Base-by-base conservation (phyloP, 2,888 invertebrate genomes). In the Drosophila suboccidentalis region DNA sequence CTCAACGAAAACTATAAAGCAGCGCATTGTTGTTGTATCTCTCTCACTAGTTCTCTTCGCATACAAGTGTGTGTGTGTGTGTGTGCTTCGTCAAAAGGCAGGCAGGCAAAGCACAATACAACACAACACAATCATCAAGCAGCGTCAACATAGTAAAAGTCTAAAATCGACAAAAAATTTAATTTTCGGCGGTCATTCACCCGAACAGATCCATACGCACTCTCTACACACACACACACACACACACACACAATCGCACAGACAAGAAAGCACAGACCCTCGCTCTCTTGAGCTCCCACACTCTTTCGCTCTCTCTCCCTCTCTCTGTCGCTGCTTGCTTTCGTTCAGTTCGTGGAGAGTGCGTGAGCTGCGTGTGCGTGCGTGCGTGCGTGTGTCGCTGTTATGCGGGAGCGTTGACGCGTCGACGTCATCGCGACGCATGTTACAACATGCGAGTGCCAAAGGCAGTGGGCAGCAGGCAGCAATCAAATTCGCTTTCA, bases 111-210 rank as follows among this genome's bases (percentile, higher is more conserved):
- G 72, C 80, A 75, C 63, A 83, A 63, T 63, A 70, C 73, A 80
- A 64, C 63, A 65, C 79, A 69, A 75, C 63, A 65, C 79, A 69
- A 75, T 68, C 80, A 67, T 57, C 83, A 76, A 76, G 78, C 86
- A 73, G 82, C 77, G 81, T 82, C 87, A 72, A 83, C 91, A 90
- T 91, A 91, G 91, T 90, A 91, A 91, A 91, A 91, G 90, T 91
- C 91, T 91, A 89, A 91, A 91, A 91, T 89, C 86, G 87, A 90
- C 84, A 91, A 90, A 84, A 91, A 89, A 87, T 82, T 82, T 84
- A 81, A 87, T 91, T 92, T 75, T 92, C 90, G 92, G 92, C 91
- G 92, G 92, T 92, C 92, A 92, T 92, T 92, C 90, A 92, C 92
- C 90, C 91, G 78, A 69, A 76, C 78, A 78, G 80, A 77, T 81